Evolutionary conservation across 1,140 invertebrate species (phyloP), one percentile per base, ranked within the genome.

Genomic region (Drosophila sp.): DNA sequence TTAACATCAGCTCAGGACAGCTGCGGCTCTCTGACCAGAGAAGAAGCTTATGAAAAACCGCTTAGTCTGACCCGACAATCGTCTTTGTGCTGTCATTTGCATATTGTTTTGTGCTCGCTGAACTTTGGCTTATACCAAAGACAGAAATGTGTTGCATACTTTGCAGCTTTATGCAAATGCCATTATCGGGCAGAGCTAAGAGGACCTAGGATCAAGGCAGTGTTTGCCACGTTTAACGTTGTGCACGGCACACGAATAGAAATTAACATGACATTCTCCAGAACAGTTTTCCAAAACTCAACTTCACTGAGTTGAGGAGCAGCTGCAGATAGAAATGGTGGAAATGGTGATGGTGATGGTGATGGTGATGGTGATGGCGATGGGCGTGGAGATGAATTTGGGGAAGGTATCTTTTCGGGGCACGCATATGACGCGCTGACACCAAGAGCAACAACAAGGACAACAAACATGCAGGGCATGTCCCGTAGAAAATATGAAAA

Each of bases 401-500:
- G 25, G 32, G 13, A 13, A 21, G 57, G 45, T 61, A 58, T 65
- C 57, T 59, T 69, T 72, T 76, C 29, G 7, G 57, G 38, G 73
- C 59, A 80, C 81, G 81, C 81, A 86, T 84, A 79, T 84, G 77
- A 86, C 81, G 81, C 69, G 16, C 74, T 65, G 66, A 76, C 65
- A 76, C 74, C 66, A 72, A 75, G 34, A 74, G 41, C 45, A 64
- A 29, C 46, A 41, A 40, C 61, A 64, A 46, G 57, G 57, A 78
- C 82, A 84, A 86, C 77, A 86, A 78, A 65, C 79, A 87, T 79
- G 76, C 79, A 79, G 57, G 58, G 82, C 73, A 89, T 50, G 69
- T 71, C 83, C 83, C 84, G 73, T 77, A 77, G 83, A 89, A 89
- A 89, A 89, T 89, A 89, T 89, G 83, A 89, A 89, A 87, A 89